Conservation (phyloP, 2,888 invertebrate genomes). For the Geotrupes spiniger region DNA sequence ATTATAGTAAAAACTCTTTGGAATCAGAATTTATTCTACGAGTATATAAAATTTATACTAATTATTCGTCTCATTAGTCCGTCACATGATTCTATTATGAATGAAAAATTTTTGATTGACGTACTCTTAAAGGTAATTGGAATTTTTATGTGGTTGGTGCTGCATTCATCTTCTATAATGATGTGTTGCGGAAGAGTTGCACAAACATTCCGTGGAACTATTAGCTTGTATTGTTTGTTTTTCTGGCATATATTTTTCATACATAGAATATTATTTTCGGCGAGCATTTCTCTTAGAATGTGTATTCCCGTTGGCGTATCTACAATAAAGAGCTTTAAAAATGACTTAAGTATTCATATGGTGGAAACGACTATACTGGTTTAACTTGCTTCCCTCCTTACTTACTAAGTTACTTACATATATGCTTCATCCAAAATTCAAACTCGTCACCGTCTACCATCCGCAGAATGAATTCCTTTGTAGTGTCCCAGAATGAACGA, state of each 20-base stretch:
- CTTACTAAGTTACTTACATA: slow-evolving; percentile 16
- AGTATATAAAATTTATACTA: slow-evolving; percentile 5
- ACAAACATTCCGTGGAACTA: not conserved
- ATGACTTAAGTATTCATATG: not conserved
- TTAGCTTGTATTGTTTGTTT: not conserved
- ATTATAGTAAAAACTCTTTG: too few species aligned
- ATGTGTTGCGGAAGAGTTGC: slow-evolving; percentile 9
- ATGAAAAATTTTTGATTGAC: slow-evolving; percentile 1
- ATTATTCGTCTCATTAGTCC: not conserved
- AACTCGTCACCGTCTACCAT: slow-evolving; percentile 4
- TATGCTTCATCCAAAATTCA: slow-evolving; percentile 11
- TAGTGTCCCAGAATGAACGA: slow-evolving; percentile 8
- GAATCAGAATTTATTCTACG: not conserved
- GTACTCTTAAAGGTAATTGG: not conserved
- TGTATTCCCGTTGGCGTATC: slow-evolving; percentile 15
- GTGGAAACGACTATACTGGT: too few species aligned
- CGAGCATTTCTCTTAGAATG: slow-evolving; percentile 5
- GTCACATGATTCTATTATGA: slow-evolving; percentile 10
- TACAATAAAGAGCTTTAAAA: not conserved
- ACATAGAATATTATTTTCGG: not conserved
- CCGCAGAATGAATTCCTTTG: slow-evolving; percentile 8
- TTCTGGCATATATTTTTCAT: slow-evolving; percentile 1
- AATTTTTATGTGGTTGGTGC: not conserved
- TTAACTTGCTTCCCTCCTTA: too few species aligned
- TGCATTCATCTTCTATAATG: slow-evolving; percentile 13